Evolutionary conservation across 2,113 vertebrate species (phyloP).

Genomic region (Halcyon senegalensis): DNA sequence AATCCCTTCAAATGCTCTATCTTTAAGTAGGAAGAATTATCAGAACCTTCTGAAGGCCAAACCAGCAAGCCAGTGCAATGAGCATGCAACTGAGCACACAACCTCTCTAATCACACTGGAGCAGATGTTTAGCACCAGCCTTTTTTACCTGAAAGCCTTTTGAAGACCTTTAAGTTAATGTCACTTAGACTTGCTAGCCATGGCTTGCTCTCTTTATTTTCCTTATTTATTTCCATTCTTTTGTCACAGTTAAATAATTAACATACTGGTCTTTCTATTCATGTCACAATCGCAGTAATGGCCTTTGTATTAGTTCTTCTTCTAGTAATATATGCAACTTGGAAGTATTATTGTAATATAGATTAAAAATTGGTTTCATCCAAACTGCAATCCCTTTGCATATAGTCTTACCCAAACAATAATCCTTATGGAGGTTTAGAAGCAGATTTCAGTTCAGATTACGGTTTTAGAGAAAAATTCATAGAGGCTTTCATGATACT

Average conservation of each 20-base stretch:
- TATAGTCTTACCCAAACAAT: background rate
- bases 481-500: background rate
- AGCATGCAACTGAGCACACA: background rate
- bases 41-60: background rate
- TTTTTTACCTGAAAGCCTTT: background rate
- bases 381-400: background rate
- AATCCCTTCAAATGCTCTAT: background rate
- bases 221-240: background rate
- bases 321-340: background rate
- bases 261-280: background rate
- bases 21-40: background rate
- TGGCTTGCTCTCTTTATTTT: background rate
- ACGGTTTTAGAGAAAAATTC: background rate
- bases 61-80: background rate
- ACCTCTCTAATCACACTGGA: background rate
- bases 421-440: background rate
- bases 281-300: background rate
- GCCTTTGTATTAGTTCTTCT: background rate
- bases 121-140: background rate
- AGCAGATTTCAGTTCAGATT: background rate
- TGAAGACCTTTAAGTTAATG: background rate
- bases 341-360: background rate
- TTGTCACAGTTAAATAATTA: background rate
- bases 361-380: constrained; percentile 4
- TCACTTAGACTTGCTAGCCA: background rate